phyloP scores from a whole-genome alignment of 2,113 vertebrate species.

The Saguinus midas region DNA sequence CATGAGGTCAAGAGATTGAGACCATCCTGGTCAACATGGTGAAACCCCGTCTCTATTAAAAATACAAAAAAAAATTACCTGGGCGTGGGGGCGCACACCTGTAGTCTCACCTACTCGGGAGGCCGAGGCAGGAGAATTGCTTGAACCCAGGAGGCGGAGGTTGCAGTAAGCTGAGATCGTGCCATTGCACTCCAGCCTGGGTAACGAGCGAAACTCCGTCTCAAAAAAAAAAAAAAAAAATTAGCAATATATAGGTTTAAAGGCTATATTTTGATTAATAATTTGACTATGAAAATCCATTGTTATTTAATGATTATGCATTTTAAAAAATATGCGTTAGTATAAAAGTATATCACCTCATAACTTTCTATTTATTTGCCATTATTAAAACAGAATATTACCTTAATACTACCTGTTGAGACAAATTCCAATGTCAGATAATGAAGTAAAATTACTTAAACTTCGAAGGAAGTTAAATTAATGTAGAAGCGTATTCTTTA shows the following conservation, averaged over 20 bases:
- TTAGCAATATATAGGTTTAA: conserved; percentile 15
- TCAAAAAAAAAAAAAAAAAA: no score
- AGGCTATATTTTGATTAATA: conserved; percentile 27
- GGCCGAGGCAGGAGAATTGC: no score
- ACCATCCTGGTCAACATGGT: no score
- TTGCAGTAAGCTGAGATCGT: no score
- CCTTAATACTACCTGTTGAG: conserved; percentile 1
- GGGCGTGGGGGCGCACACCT: no score
- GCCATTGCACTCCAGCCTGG: no score
- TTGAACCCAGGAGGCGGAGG: no score
- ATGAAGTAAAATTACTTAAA: conserved; percentile 45
- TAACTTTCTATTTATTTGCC: conserved; percentile 21
- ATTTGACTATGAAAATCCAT: background rate
- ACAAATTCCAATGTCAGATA: background rate
- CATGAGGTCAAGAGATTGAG: no score
- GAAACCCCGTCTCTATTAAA: no score
- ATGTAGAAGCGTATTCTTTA: background rate
- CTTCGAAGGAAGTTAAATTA: background rate
- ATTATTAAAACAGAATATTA: conserved; percentile 23
- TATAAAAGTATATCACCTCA: background rate
- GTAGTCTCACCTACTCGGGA: no score
- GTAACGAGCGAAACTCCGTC: no score
- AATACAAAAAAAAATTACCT: no score
- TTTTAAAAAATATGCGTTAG: background rate
- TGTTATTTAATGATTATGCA: background rate